Evolutionary conservation across 2,888 invertebrate species (phyloP), one percentile per base, ranked within the genome.

Genomic region (Hypomecis atomaria): DNA sequence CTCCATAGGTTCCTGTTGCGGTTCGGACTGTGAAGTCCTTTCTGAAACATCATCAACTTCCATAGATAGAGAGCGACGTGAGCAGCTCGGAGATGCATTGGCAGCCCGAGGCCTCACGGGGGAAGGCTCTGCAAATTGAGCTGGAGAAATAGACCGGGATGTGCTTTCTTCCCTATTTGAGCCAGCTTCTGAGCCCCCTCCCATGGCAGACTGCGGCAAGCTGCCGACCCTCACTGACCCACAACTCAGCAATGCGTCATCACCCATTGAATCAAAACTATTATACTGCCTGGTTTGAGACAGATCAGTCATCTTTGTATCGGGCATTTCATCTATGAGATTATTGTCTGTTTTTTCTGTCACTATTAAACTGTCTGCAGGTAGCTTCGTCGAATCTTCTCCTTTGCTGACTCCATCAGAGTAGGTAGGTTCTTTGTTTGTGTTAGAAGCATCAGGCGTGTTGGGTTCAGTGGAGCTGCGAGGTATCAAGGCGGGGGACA

Each of bases 241-340:
- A 84, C 92, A 92, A 69, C 87, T 89, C 68, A 93, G 78, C 62
- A 90, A 79, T 62, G 89, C 85, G 38, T 92, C 90, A 67, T 93
- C 91, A 73, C 90, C 90, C 85, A 93, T 93, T 5, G 92, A 90
- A 74, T 90, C 92, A 84, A 92, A 91, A 74, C 92, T 93, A 72
- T 87, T 91, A 71, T 90, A 93, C 72, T 91, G 91, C 79, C 90
- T 87, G 33, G 89, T 91, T 74, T 93, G 91, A 67, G 93, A 89
- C 66, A 93, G 78, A 76, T 93, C 92, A 79, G 92, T 89, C 91
- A 93, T 93, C 83, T 93, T 93, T 34, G 93, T 91, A 75, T 92
- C 92, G 52, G 93, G 88, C 83, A 93, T 92, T 81, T 92, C 92
- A 79, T 92, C 92, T 69, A 93, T 72, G 66, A 93, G 82, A 78